Evolutionary conservation across 2,113 vertebrate genomes (phyloP).

Genomic region (Campylomormyrus numenius): DNA sequence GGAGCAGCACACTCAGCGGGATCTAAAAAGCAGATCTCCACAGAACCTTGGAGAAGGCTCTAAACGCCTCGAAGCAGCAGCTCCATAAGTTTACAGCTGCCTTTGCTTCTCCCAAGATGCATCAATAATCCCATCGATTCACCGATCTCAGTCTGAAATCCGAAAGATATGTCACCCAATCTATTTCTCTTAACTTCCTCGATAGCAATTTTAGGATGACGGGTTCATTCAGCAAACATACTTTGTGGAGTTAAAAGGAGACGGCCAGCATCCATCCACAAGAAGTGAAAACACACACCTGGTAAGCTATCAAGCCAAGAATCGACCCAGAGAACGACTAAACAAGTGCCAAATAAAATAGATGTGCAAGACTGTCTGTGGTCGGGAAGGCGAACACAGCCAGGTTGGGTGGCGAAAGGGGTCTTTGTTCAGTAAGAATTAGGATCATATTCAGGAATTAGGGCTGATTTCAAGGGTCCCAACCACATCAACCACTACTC

Average conservation of each 20-base stretch:
- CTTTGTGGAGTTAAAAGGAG: not conserved
- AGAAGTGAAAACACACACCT: not conserved
- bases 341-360: not conserved
- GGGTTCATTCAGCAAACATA: not conserved
- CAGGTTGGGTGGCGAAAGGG: not conserved
- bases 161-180: not conserved
- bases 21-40: not conserved
- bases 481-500: not conserved
- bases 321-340: not conserved
- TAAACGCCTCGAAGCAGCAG: not conserved
- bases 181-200: not conserved
- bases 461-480: not conserved
- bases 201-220: not conserved
- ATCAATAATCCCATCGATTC: not conserved
- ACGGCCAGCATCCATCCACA: not conserved
- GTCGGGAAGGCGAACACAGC: not conserved
- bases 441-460: not conserved
- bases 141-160: not conserved
- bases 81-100: not conserved
- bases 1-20: not conserved
- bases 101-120: not conserved
- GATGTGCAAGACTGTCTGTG: not conserved
- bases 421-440: not conserved
- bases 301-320: not conserved
- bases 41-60: not conserved